Percentiles rank a stretch among this genome's conserved stretches.
Conservation (phyloP, 2,113 vertebrate species). For the Phylloscopus whistleri region DNA sequence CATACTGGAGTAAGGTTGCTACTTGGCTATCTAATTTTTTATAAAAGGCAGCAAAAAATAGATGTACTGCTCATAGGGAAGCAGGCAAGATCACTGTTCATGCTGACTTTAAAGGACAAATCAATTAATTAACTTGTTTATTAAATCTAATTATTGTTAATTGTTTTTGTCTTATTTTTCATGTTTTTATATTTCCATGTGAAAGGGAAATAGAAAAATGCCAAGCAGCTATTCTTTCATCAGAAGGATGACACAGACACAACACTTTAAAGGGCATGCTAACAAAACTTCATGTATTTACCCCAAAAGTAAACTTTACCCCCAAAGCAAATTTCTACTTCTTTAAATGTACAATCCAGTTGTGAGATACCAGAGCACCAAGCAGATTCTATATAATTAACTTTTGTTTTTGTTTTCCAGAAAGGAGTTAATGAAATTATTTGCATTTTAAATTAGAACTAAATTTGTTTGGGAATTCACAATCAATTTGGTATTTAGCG, state of each 20-base stretch:
- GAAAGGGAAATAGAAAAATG: background rate
- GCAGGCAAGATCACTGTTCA: background rate
- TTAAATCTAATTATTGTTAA: background rate
- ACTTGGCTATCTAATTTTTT: background rate
- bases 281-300: background rate
- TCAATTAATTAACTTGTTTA: background rate
- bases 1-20: background rate
- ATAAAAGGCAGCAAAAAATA: background rate
- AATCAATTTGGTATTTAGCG: background rate
- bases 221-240: background rate
- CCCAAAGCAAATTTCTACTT: background rate
- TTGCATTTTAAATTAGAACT: background rate
- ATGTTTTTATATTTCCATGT: background rate
- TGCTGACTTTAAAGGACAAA: background rate
- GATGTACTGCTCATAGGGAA: background rate
- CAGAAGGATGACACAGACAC: background rate
- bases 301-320: background rate
- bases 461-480: background rate
- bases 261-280: background rate
- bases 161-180: background rate
- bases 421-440: background rate
- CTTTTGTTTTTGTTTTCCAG: accelerated
- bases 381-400: background rate
- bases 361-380: background rate
- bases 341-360: background rate